Percentiles rank a stretch among this genome's conserved stretches.
Conservation (phyloP, 2,888 invertebrate species). For the Vesta saturnalis region DNA sequence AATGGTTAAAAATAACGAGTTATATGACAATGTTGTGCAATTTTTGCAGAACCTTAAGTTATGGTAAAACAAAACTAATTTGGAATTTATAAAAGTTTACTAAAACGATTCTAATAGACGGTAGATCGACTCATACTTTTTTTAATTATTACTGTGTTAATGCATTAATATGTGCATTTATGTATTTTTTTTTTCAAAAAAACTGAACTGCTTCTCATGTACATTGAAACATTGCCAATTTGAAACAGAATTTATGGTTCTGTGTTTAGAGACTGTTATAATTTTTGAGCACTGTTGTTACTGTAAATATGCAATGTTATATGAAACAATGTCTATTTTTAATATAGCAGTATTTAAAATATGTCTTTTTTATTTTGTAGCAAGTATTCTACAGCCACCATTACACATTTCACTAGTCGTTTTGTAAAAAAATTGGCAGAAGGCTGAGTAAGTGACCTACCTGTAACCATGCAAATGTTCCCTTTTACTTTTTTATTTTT, state of each 20-base stretch:
- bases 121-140: no score
- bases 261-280: constrained; percentile 23
- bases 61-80: no score
- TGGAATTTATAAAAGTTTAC: no score
- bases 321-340: constrained; percentile 29
- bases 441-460: no score
- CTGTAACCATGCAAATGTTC: no score
- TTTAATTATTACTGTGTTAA: no score
- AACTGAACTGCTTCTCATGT: background rate
- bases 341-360: constrained; percentile 32
- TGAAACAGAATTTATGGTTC: constrained; percentile 23
- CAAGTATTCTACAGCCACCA: no score
- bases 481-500: no score
- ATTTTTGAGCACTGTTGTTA: constrained; percentile 27
- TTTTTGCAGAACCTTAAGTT: background rate
- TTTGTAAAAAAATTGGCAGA: no score
- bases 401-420: no score
- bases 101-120: no score
- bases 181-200: background rate
- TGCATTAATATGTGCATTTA: no score
- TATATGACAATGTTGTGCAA: constrained; percentile 12
- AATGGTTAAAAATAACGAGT: background rate
- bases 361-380: background rate
- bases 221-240: constrained; percentile 25
- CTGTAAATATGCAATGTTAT: constrained; percentile 30